Base-by-base conservation (phyloP, 1,140 invertebrate genomes). In the Calycopis cecrops region DNA sequence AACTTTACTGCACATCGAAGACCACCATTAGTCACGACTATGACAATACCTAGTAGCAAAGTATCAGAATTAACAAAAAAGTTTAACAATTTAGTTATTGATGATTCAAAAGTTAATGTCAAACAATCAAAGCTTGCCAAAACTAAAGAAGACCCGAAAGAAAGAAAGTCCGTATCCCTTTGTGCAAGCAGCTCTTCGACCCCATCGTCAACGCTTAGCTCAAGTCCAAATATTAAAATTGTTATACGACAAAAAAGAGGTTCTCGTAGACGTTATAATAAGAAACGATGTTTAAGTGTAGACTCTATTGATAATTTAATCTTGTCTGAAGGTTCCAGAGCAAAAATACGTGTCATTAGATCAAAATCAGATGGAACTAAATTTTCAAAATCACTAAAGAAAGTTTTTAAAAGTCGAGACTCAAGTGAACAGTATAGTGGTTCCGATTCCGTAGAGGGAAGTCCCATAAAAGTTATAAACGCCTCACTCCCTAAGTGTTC, bases 61-160 rank as follows among this genome's bases (percentile, higher is more conserved):
- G 90, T 91, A 1, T 86, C 89, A 28, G 85, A 89, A 67, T 62
- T 91, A 18, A 89, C 89, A 1, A 88, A 88, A 60, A 90, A 90
- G 65, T 91, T 89, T 65, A 90, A 90, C 65, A 73, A 88, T 63
- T 71, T 90, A 68, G 77, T 85, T 18, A 77, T 68, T 58, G 82
- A 88, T 21, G 61, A 67, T 52, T 65, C 71, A 51, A 83, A 76
- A 35, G 73, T 69, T 8, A 55, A 62, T 16, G 61, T 84, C 8
- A 87, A 83, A 55, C 81, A 87, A 56, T 74, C 83, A 7, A 88
- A 85, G 69, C 57, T 87, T 57, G 71, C 67, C 4, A 86, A 79
- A 63, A 82, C 78, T 4, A 75, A 85, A 60, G 82, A 85, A 74
- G 76, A 80, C 47, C 61, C 85, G n/a, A n/a, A n/a, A n/a, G n/a